phyloP scores from a whole-genome alignment of 2,888 invertebrate genomes.

The Caenorhabditis macrosperma region DNA sequence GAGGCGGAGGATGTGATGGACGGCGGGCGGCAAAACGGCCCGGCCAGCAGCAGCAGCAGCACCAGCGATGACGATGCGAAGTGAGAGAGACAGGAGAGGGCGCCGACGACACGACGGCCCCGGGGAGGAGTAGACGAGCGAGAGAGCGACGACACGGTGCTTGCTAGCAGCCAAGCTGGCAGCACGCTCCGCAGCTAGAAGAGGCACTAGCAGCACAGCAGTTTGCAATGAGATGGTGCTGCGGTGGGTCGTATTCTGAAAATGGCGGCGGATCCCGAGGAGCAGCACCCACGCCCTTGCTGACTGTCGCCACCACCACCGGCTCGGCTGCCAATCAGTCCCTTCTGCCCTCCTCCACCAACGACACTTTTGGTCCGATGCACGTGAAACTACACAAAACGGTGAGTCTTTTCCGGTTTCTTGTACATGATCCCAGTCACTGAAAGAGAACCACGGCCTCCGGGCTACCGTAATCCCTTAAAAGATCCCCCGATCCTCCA shows the following conservation, averaged over 20 bases:
- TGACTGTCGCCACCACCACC: slow-evolving; percentile 32
- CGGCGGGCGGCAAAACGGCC: slow-evolving; percentile 14
- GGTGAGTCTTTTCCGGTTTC: slow-evolving; percentile 59
- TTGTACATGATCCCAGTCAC: background rate
- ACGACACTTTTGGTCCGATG: slow-evolving; percentile 73
- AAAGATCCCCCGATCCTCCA: background rate
- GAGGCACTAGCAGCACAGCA: slow-evolving; percentile 17
- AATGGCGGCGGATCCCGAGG: slow-evolving; percentile 32
- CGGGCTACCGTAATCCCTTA: background rate
- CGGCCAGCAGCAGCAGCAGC: slow-evolving; percentile 4
- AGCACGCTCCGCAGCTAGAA: slow-evolving; percentile 16
- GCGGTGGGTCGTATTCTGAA: slow-evolving; percentile 64
- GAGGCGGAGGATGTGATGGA: slow-evolving; percentile 12
- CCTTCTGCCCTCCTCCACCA: background rate
- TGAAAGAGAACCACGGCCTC: background rate
- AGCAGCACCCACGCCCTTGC: slow-evolving; percentile 35
- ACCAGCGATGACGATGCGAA: slow-evolving; percentile 23
- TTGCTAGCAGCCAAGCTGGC: slow-evolving; percentile 15
- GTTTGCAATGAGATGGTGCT: slow-evolving; percentile 63
- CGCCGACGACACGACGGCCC: slow-evolving; percentile 3
- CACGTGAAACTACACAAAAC: slow-evolving; percentile 66
- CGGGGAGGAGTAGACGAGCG: slow-evolving; percentile 4
- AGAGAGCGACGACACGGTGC: slow-evolving; percentile 24
- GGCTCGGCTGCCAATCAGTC: background rate
- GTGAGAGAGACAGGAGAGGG: slow-evolving; percentile 12